Percentiles rank a stretch among this genome's conserved stretches.
Conservation (phyloP, 2,888 invertebrate species). For the Melinaea marsaeus region DNA sequence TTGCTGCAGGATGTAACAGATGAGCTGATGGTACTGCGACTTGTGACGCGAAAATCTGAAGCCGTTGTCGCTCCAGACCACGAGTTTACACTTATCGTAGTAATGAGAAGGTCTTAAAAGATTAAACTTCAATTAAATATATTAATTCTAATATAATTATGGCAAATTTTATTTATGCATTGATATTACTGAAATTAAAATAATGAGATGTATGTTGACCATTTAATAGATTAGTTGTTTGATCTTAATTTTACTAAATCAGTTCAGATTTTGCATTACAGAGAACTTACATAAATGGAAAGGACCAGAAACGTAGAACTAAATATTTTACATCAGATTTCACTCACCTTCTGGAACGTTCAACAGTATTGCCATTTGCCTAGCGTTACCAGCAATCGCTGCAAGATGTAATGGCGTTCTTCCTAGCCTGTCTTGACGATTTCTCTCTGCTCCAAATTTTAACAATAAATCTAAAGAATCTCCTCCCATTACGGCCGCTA, state of each 20-base stretch:
- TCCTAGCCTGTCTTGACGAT: slow-evolving; percentile 61
- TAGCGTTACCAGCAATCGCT: slow-evolving; percentile 64
- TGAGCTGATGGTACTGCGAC: slow-evolving; percentile 58
- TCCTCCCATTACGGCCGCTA: slow-evolving; percentile 62
- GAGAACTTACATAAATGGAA: too few relatives aligned
- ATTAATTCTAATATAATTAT: too few relatives aligned
- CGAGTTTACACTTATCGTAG: slow-evolving; percentile 67
- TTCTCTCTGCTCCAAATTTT: slow-evolving; percentile 64
- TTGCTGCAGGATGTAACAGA: slow-evolving; percentile 61
- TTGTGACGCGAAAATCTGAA: slow-evolving; percentile 65
- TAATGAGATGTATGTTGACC: too few relatives aligned
- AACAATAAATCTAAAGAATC: slow-evolving; percentile 60
- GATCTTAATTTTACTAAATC: too few relatives aligned
- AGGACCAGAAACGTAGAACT: too few relatives aligned
- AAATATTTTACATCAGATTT: too few relatives aligned
- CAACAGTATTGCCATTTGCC: slow-evolving; percentile 63
- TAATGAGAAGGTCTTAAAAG: slow-evolving; percentile 51
- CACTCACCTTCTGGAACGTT: slow-evolving; percentile 64
- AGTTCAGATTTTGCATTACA: too few relatives aligned
- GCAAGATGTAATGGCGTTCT: slow-evolving; percentile 72
- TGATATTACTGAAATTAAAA: too few relatives aligned
- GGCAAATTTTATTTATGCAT: too few relatives aligned
- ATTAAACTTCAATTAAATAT: too few relatives aligned
- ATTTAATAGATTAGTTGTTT: too few relatives aligned
- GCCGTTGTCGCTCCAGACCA: slow-evolving; percentile 67